phyloP scores from a whole-genome alignment of 2,888 invertebrate genomes.

The Pristionchus entomophagus region DNA sequence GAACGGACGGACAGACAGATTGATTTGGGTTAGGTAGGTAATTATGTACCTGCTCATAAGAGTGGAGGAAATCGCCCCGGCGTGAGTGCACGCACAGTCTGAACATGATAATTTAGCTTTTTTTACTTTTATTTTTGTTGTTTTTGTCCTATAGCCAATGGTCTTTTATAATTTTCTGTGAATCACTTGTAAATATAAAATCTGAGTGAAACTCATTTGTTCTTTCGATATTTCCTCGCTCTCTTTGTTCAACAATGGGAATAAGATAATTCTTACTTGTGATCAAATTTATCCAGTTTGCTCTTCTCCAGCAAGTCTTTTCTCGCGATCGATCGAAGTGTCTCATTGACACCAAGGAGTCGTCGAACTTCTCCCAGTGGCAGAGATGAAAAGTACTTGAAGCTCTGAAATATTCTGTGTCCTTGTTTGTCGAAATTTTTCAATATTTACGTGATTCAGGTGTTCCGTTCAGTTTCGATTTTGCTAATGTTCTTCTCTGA shows the following conservation, averaged over 20 bases:
- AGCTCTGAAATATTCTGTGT: not conserved
- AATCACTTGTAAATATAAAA: too few species aligned
- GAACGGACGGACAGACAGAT: too few species aligned
- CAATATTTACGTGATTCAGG: too few species aligned
- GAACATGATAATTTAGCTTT: not conserved
- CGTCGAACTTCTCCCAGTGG: not conserved
- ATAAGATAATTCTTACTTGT: not conserved
- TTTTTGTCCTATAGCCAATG: too few species aligned
- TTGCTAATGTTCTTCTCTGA: too few species aligned
- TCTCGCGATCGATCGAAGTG: not conserved
- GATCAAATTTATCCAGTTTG: not conserved
- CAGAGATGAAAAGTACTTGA: not conserved
- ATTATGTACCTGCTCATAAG: not conserved
- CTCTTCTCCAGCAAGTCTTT: not conserved
- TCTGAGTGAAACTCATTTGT: too few species aligned
- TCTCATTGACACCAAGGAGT: not conserved
- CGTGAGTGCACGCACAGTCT: constrained; percentile 19
- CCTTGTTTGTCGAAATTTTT: not conserved
- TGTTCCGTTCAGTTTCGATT: too few species aligned
- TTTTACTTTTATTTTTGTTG: not conserved
- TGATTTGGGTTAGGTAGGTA: too few species aligned
- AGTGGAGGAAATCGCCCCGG: constrained; percentile 11
- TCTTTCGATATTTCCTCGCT: too few species aligned
- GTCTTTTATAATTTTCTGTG: too few species aligned
- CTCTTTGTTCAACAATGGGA: too few species aligned